phyloP scores from a whole-genome alignment of 2,113 vertebrate species.

The Scortum barcoo region DNA sequence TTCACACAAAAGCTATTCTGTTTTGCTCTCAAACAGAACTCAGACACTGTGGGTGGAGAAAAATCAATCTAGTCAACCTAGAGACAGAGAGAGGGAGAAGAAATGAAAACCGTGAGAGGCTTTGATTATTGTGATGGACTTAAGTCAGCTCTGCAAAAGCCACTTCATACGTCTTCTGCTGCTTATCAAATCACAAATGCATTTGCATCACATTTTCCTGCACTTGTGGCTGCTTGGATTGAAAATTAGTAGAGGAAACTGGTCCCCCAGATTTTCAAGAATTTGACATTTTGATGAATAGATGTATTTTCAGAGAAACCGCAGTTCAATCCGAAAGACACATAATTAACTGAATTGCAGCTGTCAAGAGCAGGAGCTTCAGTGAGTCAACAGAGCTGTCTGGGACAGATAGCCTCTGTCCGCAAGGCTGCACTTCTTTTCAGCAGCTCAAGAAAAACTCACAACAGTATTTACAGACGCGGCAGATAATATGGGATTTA shows the following conservation, averaged over 20 bases:
- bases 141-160: slow-evolving; percentile 54
- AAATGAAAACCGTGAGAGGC: slow-evolving; percentile 63
- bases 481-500: slow-evolving; percentile 48
- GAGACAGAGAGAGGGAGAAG: slow-evolving; percentile 29
- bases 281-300: slow-evolving; percentile 67
- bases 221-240: slow-evolving; percentile 39
- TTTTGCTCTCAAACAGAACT: slow-evolving; percentile 65
- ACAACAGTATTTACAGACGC: slow-evolving; percentile 39
- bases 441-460: slow-evolving; percentile 16
- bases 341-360: slow-evolving; percentile 60
- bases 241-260: slow-evolving; percentile 30
- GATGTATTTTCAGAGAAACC: slow-evolving; percentile 41
- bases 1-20: slow-evolving; percentile 67
- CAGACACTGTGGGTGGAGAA: slow-evolving; percentile 65
- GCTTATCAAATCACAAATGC: slow-evolving; percentile 63
- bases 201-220: slow-evolving; percentile 65
- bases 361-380: slow-evolving; percentile 48
- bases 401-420: slow-evolving; percentile 54
- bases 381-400: slow-evolving; percentile 51
- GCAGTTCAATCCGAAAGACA: slow-evolving; percentile 46
- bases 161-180: slow-evolving; percentile 48
- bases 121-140: slow-evolving; percentile 73
- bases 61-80: slow-evolving; percentile 69
- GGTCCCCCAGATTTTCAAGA: slow-evolving; percentile 15
- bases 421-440: slow-evolving; percentile 3